Conservation (phyloP, 2,888 invertebrate species). For the Scelioninae gen. 1 region DNA sequence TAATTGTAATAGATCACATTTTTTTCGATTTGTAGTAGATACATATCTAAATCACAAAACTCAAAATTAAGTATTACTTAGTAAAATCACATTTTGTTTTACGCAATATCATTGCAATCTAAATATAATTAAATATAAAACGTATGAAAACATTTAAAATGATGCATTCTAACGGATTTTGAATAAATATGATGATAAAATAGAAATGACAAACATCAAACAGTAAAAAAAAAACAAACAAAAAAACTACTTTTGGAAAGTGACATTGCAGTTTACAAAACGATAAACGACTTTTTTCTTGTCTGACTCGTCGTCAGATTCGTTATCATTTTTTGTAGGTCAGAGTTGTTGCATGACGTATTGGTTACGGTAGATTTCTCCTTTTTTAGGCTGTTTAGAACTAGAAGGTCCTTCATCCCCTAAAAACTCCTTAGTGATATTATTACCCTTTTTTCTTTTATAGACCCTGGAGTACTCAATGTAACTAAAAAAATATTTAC, state of each 20-base stretch:
- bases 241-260: slow-evolving; percentile 23
- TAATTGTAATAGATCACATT: slow-evolving; percentile 21
- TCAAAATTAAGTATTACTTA: neutral
- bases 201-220: slow-evolving; percentile 25
- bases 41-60: slow-evolving; percentile 31
- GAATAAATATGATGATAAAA: slow-evolving; percentile 22
- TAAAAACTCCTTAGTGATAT: slow-evolving; percentile 21
- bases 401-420: slow-evolving; percentile 27
- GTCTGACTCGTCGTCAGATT: slow-evolving; percentile 27
- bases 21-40: slow-evolving; percentile 22
- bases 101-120: slow-evolving; percentile 4
- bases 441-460: slow-evolving; percentile 31
- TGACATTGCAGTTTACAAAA: slow-evolving; percentile 26
- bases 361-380: slow-evolving; percentile 18
- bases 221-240: too few relatives aligned
- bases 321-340: slow-evolving; percentile 21
- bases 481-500: slow-evolving; percentile 20
- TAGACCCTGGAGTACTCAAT: slow-evolving; percentile 19
- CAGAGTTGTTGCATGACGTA: slow-evolving; percentile 30
- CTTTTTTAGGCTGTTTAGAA: slow-evolving; percentile 25
- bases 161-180: slow-evolving; percentile 20
- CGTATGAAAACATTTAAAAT: slow-evolving; percentile 28
- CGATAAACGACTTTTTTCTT: slow-evolving; percentile 26
- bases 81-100: too few relatives aligned
- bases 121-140: slow-evolving; percentile 34